Conservation (phyloP, 2,888 invertebrate genomes). For the Drosophila meridiana region DNA sequence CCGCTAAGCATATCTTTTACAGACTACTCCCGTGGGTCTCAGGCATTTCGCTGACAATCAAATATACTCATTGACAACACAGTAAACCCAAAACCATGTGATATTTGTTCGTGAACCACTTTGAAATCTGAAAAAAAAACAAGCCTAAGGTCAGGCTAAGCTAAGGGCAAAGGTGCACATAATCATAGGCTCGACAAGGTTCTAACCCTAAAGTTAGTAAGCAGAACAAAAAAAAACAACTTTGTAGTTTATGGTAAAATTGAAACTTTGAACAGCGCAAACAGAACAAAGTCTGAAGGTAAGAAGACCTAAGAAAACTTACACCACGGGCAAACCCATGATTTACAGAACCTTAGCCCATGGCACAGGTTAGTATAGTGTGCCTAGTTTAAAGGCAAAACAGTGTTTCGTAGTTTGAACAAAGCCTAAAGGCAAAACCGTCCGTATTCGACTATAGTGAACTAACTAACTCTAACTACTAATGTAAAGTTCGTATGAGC, state of each 20-base stretch:
- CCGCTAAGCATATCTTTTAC: not conserved
- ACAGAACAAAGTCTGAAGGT: not conserved
- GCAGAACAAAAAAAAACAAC: not conserved
- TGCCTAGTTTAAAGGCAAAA: not conserved
- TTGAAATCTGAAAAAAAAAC: no score
- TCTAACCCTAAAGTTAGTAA: not conserved
- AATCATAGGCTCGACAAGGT: not conserved
- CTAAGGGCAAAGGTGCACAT: not conserved
- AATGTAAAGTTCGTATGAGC: not conserved
- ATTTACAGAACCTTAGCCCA: no score
- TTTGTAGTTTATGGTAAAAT: not conserved
- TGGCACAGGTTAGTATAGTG: not conserved
- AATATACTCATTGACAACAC: not conserved
- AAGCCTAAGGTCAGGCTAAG: no score
- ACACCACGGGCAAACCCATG: no score
- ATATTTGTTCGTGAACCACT: not conserved
- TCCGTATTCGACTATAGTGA: not conserved
- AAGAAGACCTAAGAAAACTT: no score
- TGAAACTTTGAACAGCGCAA: not conserved
- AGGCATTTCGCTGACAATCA: not conserved
- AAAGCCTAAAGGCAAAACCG: not conserved
- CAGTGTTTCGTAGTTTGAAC: not conserved
- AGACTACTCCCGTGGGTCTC: not conserved
- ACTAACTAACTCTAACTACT: no score
- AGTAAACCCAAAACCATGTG: not conserved